Percentiles rank a stretch among this genome's conserved stretches.
phyloP scores from a whole-genome alignment of 2,888 invertebrate species.

The Scaptomyza flava region DNA sequence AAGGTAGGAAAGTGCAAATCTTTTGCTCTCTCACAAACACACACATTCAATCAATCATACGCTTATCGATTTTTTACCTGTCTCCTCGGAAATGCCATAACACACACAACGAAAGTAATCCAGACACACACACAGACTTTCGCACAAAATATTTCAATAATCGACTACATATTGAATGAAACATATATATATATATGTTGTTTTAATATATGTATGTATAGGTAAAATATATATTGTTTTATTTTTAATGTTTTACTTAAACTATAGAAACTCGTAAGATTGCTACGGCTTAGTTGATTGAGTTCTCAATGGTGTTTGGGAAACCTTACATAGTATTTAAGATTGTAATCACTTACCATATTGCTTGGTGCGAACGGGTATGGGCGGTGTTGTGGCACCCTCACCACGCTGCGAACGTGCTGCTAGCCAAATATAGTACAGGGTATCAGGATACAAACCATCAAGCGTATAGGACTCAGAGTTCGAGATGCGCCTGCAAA shows the following conservation, averaged over 20 bases:
- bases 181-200: conserved; percentile 36
- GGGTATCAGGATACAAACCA: conserved; percentile 96
- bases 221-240: conserved; percentile 20
- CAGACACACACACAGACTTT: conserved; percentile 30
- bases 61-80: conserved; percentile 39
- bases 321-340: conserved; percentile 50
- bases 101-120: conserved; percentile 43
- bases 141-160: conserved; percentile 49
- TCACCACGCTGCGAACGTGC: conserved; percentile 97
- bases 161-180: conserved; percentile 57
- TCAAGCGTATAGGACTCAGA: conserved; percentile 94
- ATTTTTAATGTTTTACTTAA: conserved; percentile 50
- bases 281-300: conserved; percentile 61
- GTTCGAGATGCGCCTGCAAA: conserved; percentile 89
- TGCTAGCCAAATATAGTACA: conserved; percentile 98
- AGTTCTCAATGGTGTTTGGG: conserved; percentile 25
- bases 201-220: conserved; percentile 9
- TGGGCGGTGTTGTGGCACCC: conserved; percentile 97
- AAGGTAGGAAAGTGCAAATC: conserved; percentile 50
- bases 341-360: conserved; percentile 93
- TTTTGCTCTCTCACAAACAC: conserved; percentile 18
- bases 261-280: conserved; percentile 64
- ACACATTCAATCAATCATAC: conserved; percentile 8
- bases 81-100: conserved; percentile 46
- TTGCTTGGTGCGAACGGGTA: conserved; percentile 97